Evolutionary conservation across 2,797 vertebrate species (phyloP).

Genomic region (Hoplostethus atlanticus): DNA sequence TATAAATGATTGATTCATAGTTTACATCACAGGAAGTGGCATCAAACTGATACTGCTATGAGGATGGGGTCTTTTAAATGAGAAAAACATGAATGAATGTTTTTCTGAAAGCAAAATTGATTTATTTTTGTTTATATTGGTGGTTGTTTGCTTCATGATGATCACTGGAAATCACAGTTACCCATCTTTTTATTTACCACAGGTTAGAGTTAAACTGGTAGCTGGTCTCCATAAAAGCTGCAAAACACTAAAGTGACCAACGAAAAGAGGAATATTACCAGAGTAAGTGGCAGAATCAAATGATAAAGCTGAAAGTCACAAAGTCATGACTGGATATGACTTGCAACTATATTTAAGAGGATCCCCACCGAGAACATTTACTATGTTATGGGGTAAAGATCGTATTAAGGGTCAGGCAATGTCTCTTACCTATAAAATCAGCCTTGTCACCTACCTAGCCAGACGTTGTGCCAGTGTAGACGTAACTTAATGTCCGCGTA

Average conservation of each 20-base stretch:
- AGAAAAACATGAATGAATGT: too few species aligned
- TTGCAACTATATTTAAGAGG: not conserved
- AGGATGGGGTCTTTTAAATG: too few species aligned
- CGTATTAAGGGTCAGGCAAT: not conserved
- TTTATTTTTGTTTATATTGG: too few species aligned
- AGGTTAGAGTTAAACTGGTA: too few species aligned
- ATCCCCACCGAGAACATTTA: accelerated
- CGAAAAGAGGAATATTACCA: not conserved
- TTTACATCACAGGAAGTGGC: too few species aligned
- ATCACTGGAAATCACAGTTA: too few species aligned
- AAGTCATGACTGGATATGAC: not conserved
- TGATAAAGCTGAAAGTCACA: not conserved
- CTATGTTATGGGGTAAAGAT: not conserved
- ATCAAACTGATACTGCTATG: too few species aligned
- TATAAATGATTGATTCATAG: too few species aligned
- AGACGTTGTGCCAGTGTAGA: slow-evolving; percentile 32
- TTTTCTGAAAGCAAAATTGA: too few species aligned
- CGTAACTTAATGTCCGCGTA: slow-evolving; percentile 42
- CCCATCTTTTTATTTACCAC: too few species aligned
- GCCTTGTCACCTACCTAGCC: slow-evolving; percentile 44
- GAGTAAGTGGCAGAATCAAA: not conserved
- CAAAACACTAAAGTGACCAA: slow-evolving; percentile 5
- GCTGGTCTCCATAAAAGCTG: too few species aligned
- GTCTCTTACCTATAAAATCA: not conserved
- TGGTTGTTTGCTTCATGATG: too few species aligned